A percentile compares a stretch with the other conserved stretches of the same genome.
These are phyloP conservation scores for Sminthurides bifidus DNA, from an alignment of 1,140 invertebrate species.

Conservation along the genomic window DNA sequence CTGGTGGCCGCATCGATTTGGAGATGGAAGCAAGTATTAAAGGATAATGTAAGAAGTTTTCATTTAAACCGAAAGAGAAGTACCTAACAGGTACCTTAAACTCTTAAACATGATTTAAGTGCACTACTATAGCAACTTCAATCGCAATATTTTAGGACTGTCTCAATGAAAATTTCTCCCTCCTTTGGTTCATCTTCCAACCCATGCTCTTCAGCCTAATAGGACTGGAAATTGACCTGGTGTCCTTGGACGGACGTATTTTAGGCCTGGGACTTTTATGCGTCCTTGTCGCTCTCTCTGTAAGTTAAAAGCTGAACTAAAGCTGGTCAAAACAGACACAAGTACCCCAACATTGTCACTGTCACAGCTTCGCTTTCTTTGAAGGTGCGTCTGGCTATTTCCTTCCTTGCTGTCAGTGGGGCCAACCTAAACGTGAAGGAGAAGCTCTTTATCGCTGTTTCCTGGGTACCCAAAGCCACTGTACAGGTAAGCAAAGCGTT, in stretches of 20 bases:
- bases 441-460: conserved; percentile 41
- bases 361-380: too few species aligned
- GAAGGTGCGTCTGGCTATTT: conserved; percentile 37
- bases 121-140: background rate
- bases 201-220: conserved; percentile 24
- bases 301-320: conserved; percentile 6
- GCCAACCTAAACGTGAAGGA: conserved; percentile 43
- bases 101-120: too few species aligned
- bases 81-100: background rate
- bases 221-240: conserved; percentile 18
- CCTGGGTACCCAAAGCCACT: conserved; percentile 47
- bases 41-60: conserved; percentile 9
- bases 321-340: too few species aligned
- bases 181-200: conserved; percentile 20
- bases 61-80: background rate
- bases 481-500: conserved; percentile 37
- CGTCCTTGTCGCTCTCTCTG: background rate
- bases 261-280: conserved; percentile 2
- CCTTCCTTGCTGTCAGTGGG: conserved; percentile 40
- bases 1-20: conserved; percentile 39
- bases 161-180: conserved; percentile 1
- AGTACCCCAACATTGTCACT: too few species aligned
- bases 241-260: background rate
- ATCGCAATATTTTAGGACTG: conserved; percentile 5
- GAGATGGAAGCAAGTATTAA: conserved; percentile 32